Evolutionary conservation across 2,888 invertebrate genomes (phyloP).

Genomic region (Trichopria drosophilae): DNA sequence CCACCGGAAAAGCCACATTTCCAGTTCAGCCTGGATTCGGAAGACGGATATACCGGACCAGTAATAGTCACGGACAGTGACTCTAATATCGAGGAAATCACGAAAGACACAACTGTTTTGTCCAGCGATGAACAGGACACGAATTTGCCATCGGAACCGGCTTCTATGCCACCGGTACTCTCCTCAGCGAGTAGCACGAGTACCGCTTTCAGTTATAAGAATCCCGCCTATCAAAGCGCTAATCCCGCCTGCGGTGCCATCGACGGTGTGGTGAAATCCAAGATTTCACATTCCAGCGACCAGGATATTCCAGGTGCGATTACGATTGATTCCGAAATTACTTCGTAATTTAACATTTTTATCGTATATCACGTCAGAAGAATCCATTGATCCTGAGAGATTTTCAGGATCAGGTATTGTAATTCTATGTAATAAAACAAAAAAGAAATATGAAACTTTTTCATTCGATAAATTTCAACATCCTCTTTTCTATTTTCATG

Average conservation of each 20-base stretch:
- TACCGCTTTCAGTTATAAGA: conserved; percentile 69
- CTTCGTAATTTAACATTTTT: no score
- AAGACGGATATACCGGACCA: conserved; percentile 59
- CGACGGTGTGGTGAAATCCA: conserved; percentile 42
- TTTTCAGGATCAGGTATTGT: no score
- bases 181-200: conserved; percentile 51
- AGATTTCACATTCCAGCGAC: conserved; percentile 55
- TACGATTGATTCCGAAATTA: no score
- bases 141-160: conserved; percentile 61
- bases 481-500: no score
- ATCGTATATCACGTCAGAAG: no score
- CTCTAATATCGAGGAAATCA: conserved; percentile 57
- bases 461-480: no score
- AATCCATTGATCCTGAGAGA: no score
- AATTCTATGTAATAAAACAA: no score
- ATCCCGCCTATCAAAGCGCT: conserved; percentile 76
- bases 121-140: conserved; percentile 52
- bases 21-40: conserved; percentile 61
- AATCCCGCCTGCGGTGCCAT: conserved; percentile 60
- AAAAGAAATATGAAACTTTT: no score
- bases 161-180: conserved; percentile 62
- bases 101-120: conserved; percentile 60
- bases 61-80: conserved; percentile 62
- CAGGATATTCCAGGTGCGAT: conserved; percentile 57
- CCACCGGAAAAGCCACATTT: conserved; percentile 66